These are phyloP conservation scores for Megalops atlanticus DNA, from an alignment of 2,113 vertebrate species.

Conservation along the genomic window DNA sequence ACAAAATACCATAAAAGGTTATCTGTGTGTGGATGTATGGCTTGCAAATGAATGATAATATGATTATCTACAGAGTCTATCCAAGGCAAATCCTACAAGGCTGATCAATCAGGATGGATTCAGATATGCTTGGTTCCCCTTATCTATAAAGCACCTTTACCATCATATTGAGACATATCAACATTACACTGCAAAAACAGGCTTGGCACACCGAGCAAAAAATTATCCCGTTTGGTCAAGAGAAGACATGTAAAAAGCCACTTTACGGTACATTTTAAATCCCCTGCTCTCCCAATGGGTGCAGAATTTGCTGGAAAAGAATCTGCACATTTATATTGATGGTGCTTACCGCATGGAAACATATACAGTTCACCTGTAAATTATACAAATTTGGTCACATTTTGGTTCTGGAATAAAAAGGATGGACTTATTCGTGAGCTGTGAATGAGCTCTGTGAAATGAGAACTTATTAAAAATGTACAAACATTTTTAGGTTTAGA, in stretches of 20 bases:
- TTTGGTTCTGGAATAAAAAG: conserved; percentile 33
- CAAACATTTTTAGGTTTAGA: conserved; percentile 29
- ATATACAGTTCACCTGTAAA: neutral
- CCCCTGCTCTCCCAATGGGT: conserved; percentile 4
- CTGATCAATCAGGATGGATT: neutral
- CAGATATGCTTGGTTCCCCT: neutral
- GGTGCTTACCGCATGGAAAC: neutral
- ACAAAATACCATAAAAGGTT: conserved; percentile 80
- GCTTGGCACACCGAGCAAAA: conserved; percentile 64
- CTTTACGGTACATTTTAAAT: conserved; percentile 48
- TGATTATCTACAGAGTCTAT: conserved; percentile 48
- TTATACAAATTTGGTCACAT: conserved; percentile 13
- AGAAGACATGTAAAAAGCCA: conserved; percentile 45
- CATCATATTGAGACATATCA: conserved; percentile 44
- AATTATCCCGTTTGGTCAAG: conserved; percentile 48
- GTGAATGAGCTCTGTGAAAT: conserved; percentile 59
- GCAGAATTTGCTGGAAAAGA: conserved; percentile 5
- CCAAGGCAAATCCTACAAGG: conserved; percentile 4
- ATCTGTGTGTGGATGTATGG: conserved; percentile 62
- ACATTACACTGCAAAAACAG: conserved; percentile 54
- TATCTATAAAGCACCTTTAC: conserved; percentile 35
- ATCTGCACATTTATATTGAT: conserved; percentile 13
- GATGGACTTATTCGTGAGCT: conserved; percentile 53
- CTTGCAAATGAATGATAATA: conserved; percentile 50
- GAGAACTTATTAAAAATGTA: conserved; percentile 58